Conservation (phyloP, 2,113 vertebrate species). For the Theristicus caerulescens region DNA sequence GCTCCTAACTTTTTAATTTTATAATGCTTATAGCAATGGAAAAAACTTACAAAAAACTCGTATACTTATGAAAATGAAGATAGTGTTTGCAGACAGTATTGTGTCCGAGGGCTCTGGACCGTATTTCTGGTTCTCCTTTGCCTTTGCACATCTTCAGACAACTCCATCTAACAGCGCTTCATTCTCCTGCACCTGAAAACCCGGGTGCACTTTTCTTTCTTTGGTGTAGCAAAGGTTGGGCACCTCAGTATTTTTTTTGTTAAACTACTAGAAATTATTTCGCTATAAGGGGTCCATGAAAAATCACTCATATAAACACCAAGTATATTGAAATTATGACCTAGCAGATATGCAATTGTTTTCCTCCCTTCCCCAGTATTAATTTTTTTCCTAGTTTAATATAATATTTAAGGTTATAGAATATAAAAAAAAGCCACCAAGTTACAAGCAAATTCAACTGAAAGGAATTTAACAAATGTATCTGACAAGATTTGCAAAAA, state of each 20-base stretch:
- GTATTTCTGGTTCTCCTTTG: background rate
- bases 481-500: background rate
- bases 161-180: background rate
- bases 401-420: background rate
- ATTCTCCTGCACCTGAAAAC: background rate
- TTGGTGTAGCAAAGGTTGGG: background rate
- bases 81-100: background rate
- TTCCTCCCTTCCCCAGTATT: background rate
- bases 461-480: background rate
- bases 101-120: fast-evolving
- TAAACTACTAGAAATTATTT: background rate
- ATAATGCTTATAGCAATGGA: no score
- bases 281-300: background rate
- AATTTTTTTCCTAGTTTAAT: background rate
- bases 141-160: background rate
- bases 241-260: background rate
- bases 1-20: background rate
- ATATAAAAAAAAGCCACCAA: background rate
- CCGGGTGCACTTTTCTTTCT: background rate
- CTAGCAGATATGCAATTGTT: background rate
- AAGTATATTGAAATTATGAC: background rate
- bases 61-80: background rate
- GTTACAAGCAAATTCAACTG: background rate
- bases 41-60: background rate
- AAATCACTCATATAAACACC: background rate